Evolutionary conservation across 1,140 invertebrate genomes (phyloP).

Genomic region (Drosophila bifasciata): DNA sequence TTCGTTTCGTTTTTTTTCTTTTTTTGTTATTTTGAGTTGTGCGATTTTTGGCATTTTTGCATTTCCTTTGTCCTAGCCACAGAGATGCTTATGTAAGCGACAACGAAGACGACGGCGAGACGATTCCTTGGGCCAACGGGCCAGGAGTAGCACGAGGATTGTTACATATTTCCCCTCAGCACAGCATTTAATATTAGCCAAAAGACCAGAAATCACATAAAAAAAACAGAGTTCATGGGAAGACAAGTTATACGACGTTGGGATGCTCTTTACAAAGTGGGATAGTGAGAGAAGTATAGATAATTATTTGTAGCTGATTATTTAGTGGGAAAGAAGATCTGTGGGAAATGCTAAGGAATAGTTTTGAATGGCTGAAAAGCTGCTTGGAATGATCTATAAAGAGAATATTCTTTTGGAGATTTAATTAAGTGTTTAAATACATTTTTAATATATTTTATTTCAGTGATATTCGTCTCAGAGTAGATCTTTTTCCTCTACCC

Average conservation of each 20-base stretch:
- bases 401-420: too few species aligned
- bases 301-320: neutral
- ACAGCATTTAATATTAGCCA: slow-evolving; percentile 54
- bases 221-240: neutral
- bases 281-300: too few species aligned
- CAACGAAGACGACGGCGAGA: slow-evolving; percentile 39
- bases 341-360: neutral
- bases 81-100: slow-evolving; percentile 68
- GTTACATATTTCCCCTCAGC: slow-evolving; percentile 66
- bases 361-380: neutral
- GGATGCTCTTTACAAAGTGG: neutral
- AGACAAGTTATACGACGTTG: neutral
- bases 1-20: slow-evolving; percentile 18
- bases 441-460: too few species aligned
- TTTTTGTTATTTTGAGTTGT: slow-evolving; percentile 69
- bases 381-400: too few species aligned
- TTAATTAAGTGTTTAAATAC: neutral
- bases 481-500: too few species aligned
- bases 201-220: slow-evolving; percentile 39
- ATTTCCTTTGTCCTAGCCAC: slow-evolving; percentile 76
- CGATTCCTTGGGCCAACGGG: slow-evolving; percentile 38
- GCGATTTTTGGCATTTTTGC: slow-evolving; percentile 82
- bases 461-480: too few species aligned
- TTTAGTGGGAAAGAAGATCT: too few species aligned
- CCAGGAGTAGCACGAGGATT: slow-evolving; percentile 62